Conservation (phyloP, 2,888 invertebrate genomes). For the Argyra leucocephala region DNA sequence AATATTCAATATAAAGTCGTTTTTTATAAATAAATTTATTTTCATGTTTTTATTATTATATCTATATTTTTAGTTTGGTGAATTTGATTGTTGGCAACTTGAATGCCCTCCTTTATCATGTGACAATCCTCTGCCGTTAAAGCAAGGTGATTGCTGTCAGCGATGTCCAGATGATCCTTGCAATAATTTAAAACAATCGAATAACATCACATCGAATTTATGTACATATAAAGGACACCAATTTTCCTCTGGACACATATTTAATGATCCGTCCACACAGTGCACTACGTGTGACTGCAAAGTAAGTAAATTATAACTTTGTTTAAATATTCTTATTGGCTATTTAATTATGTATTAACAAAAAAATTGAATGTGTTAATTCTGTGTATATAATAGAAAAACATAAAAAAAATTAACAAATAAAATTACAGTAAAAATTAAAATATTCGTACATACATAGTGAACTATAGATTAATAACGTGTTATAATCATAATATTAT, state of each 20-base stretch:
- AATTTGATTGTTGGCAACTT: slow-evolving; percentile 81
- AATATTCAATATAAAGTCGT: too few species aligned
- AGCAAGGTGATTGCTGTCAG: slow-evolving; percentile 61
- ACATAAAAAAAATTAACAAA: neutral
- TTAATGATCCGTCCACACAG: slow-evolving; percentile 53
- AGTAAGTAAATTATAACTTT: slow-evolving; percentile 45
- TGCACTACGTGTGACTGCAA: slow-evolving; percentile 66
- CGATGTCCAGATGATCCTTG: slow-evolving; percentile 58
- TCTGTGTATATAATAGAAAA: neutral
- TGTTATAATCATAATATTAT: too few species aligned
- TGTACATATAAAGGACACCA: slow-evolving; percentile 53
- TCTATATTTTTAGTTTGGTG: slow-evolving; percentile 54
- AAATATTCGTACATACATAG: neutral
- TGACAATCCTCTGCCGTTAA: slow-evolving; percentile 50
- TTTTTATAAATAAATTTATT: too few species aligned
- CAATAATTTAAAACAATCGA: slow-evolving; percentile 26
- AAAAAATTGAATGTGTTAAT: neutral
- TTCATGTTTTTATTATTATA: neutral
- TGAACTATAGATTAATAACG: too few species aligned
- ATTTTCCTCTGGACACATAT: slow-evolving; percentile 51
- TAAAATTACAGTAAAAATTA: neutral
- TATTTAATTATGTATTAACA: neutral
- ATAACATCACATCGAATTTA: slow-evolving; percentile 43
- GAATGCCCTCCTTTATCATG: slow-evolving; percentile 67
- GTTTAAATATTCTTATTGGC: neutral